Evolutionary conservation across 2,888 invertebrate species (phyloP).

Genomic region (Chromoteleia sp.): DNA sequence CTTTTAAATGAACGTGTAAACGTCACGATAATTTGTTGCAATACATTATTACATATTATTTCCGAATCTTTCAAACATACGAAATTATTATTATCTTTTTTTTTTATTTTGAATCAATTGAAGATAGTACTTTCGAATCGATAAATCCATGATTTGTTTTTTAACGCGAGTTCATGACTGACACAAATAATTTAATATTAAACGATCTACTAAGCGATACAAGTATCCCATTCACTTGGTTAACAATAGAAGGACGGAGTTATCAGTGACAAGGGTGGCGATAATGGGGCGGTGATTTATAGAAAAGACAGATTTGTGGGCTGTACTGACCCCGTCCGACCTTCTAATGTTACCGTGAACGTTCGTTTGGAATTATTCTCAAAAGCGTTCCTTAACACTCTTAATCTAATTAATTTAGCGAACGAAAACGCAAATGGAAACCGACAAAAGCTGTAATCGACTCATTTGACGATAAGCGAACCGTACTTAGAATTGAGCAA

Average conservation of each 20-base stretch:
- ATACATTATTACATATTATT: background rate
- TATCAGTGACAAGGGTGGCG: background rate
- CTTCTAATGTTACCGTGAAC: conserved; percentile 37
- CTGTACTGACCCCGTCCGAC: conserved; percentile 1
- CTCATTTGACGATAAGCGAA: background rate
- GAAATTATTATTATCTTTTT: no score
- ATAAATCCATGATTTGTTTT: background rate
- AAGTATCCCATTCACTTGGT: background rate
- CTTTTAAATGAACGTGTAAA: no score
- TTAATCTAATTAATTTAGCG: conserved; percentile 28
- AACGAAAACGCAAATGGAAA: conserved; percentile 34
- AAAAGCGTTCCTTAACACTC: background rate
- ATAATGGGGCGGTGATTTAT: conserved; percentile 36
- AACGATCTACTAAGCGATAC: background rate
- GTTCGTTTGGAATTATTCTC: conserved; percentile 34
- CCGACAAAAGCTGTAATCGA: background rate
- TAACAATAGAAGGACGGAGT: conserved; percentile 1
- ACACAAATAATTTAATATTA: background rate
- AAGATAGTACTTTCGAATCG: no score
- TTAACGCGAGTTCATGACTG: background rate
- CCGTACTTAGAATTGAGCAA: conserved; percentile 34
- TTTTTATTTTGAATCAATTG: no score
- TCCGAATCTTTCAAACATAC: no score
- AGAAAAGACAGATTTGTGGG: conserved; percentile 28
- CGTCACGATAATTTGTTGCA: no score